Conservation (phyloP, 2,113 vertebrate species). For the Cinclus cinclus region DNA sequence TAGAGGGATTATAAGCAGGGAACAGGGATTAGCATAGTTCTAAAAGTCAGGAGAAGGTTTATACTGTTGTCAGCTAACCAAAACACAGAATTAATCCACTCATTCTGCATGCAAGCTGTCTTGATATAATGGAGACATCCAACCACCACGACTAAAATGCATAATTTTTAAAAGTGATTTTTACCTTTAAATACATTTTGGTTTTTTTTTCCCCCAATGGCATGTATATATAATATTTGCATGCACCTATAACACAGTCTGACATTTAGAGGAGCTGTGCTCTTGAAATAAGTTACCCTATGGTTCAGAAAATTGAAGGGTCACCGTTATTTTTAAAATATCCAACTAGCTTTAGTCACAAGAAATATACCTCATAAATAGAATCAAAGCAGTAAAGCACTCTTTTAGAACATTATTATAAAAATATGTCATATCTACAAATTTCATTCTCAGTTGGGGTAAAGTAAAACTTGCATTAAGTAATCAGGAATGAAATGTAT, state of each 20-base stretch:
- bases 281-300: not conserved
- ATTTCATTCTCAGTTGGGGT: not conserved
- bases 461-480: not conserved
- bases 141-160: not conserved
- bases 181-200: not conserved
- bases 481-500: not conserved
- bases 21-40: slow-evolving; percentile 72
- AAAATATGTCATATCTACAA: not conserved
- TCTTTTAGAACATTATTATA: not conserved
- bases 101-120: not conserved
- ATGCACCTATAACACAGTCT: not conserved
- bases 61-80: slow-evolving; percentile 59
- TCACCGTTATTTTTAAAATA: not conserved
- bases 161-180: not conserved
- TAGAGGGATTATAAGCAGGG: slow-evolving; percentile 67
- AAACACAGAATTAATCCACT: slow-evolving; percentile 63
- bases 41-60: slow-evolving; percentile 61
- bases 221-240: not conserved
- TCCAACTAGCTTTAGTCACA: not conserved
- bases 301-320: not conserved
- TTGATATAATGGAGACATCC: not conserved
- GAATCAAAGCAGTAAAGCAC: not conserved
- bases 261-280: not conserved
- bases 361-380: not conserved
- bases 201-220: accelerated